phyloP scores from a whole-genome alignment of 1,140 invertebrate genomes.

The Zaprionus lachaisei region DNA sequence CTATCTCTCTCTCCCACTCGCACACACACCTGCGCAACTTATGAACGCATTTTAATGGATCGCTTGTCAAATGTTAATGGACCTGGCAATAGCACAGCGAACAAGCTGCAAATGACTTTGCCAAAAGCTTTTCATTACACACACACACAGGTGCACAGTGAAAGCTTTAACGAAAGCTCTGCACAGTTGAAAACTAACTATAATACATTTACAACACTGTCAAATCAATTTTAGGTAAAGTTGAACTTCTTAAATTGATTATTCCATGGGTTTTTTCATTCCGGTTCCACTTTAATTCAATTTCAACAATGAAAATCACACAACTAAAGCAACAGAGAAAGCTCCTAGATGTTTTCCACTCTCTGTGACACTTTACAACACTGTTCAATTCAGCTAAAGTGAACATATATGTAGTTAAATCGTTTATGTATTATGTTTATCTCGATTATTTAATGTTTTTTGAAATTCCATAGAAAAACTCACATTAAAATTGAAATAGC shows the following conservation, averaged over 20 bases:
- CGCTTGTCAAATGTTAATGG: slow-evolving; percentile 67
- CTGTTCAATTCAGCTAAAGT: neutral
- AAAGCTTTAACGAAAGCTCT: neutral
- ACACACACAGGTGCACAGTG: neutral
- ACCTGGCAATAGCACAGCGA: slow-evolving; percentile 11
- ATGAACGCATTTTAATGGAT: slow-evolving; percentile 78
- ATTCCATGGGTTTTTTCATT: neutral
- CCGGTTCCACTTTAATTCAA: neutral
- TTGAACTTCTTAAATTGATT: neutral
- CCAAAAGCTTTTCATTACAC: slow-evolving; percentile 24
- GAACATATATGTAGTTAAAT: no score
- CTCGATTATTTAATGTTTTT: no score
- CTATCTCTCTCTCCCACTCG: neutral
- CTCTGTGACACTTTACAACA: neutral
- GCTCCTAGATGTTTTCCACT: no score
- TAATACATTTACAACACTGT: neutral
- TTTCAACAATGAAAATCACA: neutral
- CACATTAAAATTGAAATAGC: no score
- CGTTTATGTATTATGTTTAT: no score
- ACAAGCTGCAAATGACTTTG: slow-evolving; percentile 32
- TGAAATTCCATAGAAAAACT: no score
- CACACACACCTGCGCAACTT: slow-evolving; percentile 69
- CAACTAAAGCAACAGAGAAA: no score
- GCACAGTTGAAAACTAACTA: neutral
- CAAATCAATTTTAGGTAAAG: neutral